Evolutionary conservation across 92 coral and sea anemone genomes (phyloP).

Genomic region (Palythoa caribaeorum): DNA sequence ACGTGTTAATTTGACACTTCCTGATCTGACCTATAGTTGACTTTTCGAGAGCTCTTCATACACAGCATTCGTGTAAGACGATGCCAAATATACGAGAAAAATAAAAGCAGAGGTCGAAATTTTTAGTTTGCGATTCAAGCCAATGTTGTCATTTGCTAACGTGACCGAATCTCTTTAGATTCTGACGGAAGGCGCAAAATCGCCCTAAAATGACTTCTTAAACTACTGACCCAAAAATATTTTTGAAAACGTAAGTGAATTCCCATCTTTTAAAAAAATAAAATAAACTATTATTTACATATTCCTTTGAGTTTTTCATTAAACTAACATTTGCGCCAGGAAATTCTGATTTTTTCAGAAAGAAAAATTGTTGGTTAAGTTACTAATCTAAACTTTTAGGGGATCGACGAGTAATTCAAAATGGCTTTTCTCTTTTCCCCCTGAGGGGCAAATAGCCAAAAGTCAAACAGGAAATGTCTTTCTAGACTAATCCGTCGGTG

Average conservation of each 20-base stretch:
- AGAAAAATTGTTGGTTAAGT: no score
- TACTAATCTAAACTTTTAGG: no score
- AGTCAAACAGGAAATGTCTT: slow-evolving; percentile 34
- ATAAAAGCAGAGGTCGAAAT: not conserved
- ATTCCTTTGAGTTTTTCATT: no score
- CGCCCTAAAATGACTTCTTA: no score
- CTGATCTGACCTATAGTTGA: slow-evolving; percentile 30
- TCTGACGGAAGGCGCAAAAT: no score
- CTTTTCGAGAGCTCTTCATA: slow-evolving; percentile 8
- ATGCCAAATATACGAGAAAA: slow-evolving; percentile 4
- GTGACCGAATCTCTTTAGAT: not conserved
- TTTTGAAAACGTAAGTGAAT: no score
- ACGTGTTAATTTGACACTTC: slow-evolving; percentile 53
- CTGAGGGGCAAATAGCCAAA: slow-evolving; percentile 21
- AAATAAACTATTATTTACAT: no score
- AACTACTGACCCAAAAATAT: no score
- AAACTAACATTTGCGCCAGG: no score
- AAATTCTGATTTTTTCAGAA: no score
- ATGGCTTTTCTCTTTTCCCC: not conserved
- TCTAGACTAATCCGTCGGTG: slow-evolving; percentile 23
- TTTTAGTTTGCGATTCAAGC: not conserved
- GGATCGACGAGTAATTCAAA: not conserved
- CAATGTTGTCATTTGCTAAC: slow-evolving; percentile 11
- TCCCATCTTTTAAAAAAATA: no score
- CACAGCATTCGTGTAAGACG: not conserved